Evolutionary conservation across 2,113 vertebrate species (phyloP).

Genomic region (Misgurnus mizolepis): DNA sequence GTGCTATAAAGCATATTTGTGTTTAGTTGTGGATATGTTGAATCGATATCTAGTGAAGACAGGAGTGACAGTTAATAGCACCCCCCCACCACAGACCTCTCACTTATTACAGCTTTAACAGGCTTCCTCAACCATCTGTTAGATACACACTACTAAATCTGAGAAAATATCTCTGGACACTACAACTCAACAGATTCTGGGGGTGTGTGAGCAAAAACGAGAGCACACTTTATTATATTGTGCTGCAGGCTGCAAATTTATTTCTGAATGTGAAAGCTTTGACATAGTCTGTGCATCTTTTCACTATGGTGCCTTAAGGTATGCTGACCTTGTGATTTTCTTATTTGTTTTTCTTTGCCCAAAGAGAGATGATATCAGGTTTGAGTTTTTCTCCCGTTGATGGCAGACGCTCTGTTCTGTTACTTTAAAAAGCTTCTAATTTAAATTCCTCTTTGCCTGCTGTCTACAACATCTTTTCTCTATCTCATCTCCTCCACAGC

Average conservation of each 20-base stretch:
- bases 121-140: slow-evolving; percentile 31
- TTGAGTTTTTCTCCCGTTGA: slow-evolving; percentile 44
- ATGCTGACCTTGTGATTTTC: slow-evolving; percentile 11
- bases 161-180: slow-evolving; percentile 7
- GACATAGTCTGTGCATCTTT: background rate
- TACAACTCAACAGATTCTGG: background rate
- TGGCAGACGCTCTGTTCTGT: slow-evolving; percentile 39
- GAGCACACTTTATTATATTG: slow-evolving; percentile 15
- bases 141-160: slow-evolving; percentile 27
- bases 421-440: slow-evolving; percentile 60
- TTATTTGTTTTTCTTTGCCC: background rate
- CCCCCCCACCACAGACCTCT: slow-evolving; percentile 19
- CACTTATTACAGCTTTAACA: slow-evolving; percentile 32
- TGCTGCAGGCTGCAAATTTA: background rate
- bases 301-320: background rate
- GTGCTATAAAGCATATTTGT: slow-evolving; percentile 8
- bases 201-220: background rate
- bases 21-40: background rate
- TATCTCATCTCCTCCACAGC: slow-evolving; percentile 24
- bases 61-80: slow-evolving; percentile 22
- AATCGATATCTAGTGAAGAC: slow-evolving; percentile 16
- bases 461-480: slow-evolving; percentile 51
- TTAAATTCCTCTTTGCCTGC: slow-evolving; percentile 61
- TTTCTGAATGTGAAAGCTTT: background rate
- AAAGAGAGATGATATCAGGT: slow-evolving; percentile 21